Evolutionary conservation across 2,113 vertebrate genomes (phyloP).

Genomic region (Cygnus buccinator): DNA sequence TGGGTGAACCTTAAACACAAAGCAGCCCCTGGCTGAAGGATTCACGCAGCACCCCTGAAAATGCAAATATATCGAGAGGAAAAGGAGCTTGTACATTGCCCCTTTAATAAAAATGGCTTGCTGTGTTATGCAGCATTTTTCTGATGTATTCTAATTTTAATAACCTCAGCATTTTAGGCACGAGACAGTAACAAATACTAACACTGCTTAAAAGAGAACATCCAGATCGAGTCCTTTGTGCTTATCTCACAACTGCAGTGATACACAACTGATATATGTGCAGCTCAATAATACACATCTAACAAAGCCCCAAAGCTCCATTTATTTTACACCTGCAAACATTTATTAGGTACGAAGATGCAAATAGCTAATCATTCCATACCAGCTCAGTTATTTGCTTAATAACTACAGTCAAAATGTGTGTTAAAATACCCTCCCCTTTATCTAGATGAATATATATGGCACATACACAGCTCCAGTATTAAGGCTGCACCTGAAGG

Average conservation of each 20-base stretch:
- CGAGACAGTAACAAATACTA: neutral
- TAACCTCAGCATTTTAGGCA: neutral
- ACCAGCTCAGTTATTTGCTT: neutral
- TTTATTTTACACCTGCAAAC: neutral
- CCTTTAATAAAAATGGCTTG: neutral
- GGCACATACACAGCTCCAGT: fast-evolving
- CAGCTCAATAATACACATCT: neutral
- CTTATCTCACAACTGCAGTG: too few species aligned
- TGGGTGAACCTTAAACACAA: neutral
- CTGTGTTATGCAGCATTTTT: neutral
- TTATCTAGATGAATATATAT: neutral
- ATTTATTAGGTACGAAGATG: neutral
- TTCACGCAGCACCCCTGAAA: too few species aligned
- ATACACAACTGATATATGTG: too few species aligned
- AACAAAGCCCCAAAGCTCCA: neutral
- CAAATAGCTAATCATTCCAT: neutral
- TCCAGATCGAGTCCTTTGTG: too few species aligned
- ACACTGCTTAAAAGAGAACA: neutral
- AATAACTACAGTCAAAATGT: neutral
- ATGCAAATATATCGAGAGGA: neutral
- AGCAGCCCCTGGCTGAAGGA: neutral
- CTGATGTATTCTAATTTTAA: neutral
- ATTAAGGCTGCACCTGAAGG: neutral
- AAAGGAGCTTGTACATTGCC: neutral
- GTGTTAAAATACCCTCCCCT: neutral